Evolutionary conservation across 2,113 vertebrate genomes (phyloP), one percentile per base, ranked within the genome.

Genomic region (Telmatochromis brichardi): DNA sequence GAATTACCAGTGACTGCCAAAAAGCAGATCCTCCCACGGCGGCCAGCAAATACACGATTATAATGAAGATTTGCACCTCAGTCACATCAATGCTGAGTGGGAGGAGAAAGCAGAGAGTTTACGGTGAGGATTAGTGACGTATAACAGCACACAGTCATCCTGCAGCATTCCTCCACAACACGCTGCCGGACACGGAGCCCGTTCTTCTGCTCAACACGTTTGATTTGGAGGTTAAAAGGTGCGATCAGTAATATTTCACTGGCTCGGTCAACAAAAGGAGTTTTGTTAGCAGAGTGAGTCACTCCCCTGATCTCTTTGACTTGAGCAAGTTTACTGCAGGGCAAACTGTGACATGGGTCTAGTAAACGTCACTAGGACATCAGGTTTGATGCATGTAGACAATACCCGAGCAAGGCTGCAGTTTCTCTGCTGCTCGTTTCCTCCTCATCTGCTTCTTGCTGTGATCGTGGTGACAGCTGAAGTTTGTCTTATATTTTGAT

Each of bases 11-110:
- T 90, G 98, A 97, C 96, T 99, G 97, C 99, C 99, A 99, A 96
- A 99, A 98, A 96, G 97, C 96, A 90, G 98, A 97, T 98, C 98
- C 98, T 97, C 98, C 98, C 96, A 98, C 97, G 92, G 98, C 98
- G 95, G 98, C 98, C 97, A 99, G 98, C 94, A 99, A 97, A 97
- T 99, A 99, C 98, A 99, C 97, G 97, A 97, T 95, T 96, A 99
- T 99, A 95, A 99, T 99, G 98, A 99, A 99, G 98, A 99, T 98
- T 97, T 99, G 99, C 92, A 99, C 99, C 96, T 99, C 99, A 95
- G 99, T 99, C 97, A 99, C 98, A 97, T 99, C 99, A 97, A 99
- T 99, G 97, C 99, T 99, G 97, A 97, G 97, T 94, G 96, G 95
- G 95, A 92, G 90, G 92, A 92, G 89, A 97, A 96, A 94, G 96